Evolutionary conservation across 1,140 invertebrate genomes (phyloP).

Genomic region (Eurosta solidaginis): DNA sequence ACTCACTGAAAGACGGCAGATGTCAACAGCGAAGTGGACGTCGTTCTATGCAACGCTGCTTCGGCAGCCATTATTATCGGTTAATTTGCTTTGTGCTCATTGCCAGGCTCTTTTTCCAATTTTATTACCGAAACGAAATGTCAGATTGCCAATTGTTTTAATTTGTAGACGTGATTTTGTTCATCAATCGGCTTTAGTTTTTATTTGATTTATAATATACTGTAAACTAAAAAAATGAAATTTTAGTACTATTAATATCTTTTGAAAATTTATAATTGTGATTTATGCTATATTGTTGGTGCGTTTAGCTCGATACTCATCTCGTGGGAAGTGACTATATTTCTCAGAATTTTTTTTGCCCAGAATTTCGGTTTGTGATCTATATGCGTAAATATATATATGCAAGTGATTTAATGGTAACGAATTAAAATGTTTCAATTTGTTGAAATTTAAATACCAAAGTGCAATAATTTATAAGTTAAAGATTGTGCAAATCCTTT

Average conservation of each 20-base stretch:
- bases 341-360: not conserved
- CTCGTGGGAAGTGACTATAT: not conserved
- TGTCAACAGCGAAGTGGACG: not conserved
- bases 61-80: not conserved
- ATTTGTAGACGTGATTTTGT: not conserved
- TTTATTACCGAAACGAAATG: not conserved
- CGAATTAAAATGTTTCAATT: not conserved
- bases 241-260: not conserved
- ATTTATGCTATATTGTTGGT: not conserved
- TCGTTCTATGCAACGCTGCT: not conserved
- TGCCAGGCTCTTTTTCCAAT: not conserved
- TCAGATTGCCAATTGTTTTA: not conserved
- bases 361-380: not conserved
- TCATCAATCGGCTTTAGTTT: constrained; percentile 19
- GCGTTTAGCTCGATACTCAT: too few relatives aligned
- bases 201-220: constrained; percentile 9
- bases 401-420: too few relatives aligned
- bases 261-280: not conserved
- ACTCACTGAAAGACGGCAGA: constrained; percentile 3
- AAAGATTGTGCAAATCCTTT: too few relatives aligned
- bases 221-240: not conserved
- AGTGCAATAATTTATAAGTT: too few relatives aligned
- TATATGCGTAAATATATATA: not conserved
- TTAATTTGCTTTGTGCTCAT: not conserved
- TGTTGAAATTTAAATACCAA: too few relatives aligned